Base-by-base conservation (phyloP, 1,140 invertebrate species). In the Drosophila pandora region DNA sequence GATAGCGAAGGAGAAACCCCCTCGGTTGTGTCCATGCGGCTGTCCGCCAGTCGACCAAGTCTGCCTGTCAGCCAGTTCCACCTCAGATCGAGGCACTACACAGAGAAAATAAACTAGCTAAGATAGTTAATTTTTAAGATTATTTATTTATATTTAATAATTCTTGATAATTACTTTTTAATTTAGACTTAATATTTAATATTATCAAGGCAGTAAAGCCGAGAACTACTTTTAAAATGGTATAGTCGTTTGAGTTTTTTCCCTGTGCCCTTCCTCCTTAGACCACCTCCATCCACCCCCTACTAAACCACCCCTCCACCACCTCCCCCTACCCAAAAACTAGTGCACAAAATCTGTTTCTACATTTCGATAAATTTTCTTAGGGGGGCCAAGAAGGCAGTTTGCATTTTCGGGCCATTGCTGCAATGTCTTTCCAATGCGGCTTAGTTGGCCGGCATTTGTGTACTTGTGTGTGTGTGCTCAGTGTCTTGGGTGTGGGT, bases 311-410 rank as follows among this genome's bases (percentile, higher is more conserved):
- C 47, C 8, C 21, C 32, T 8, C 21, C 53, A 32, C 43, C 56
- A 48, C 59, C 43, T 62, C 43, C 67, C 7, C 43, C 4, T 13
- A 45, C 67, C 76, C 62, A 62, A 57, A 48, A 22, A 49, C 72
- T 82, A 75, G 82, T 76, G 78, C 84, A 79, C 83, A 80, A 89
- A 89, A 89, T 89, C 84, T 89, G 84, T 89, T 89, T 89, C 84
- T 84, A 89, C 85, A 89, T 89, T 89, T 89, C 84, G 84, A 89
- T 89, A 89, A 89, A 89, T 89, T 79, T 85, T 71, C 85, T 89
- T 79, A 56, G 55, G 76, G 79, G 82, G 61, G 48, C 30, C 37
- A 30, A 52, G 45, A 12, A 43, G 48, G 34, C 50, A 70, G 76
- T 73, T 75, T 71, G 71, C 63, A 76, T 77, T 83, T 62, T 48